Conservation (phyloP, 2,888 invertebrate genomes). For the Danaus chrysippus region DNA sequence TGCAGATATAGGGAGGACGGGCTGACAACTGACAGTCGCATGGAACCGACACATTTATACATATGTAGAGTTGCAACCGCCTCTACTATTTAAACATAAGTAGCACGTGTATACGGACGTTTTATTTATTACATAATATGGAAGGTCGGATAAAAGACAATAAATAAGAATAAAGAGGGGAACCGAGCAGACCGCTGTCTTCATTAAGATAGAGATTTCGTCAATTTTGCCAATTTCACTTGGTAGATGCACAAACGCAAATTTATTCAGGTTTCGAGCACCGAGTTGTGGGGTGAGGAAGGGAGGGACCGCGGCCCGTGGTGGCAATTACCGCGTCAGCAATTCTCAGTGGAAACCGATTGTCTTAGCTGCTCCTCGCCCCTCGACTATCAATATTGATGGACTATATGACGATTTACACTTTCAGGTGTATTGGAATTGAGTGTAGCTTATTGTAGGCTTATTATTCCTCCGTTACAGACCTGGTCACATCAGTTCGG, state of each 20-base stretch:
- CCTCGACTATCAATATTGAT: conserved; percentile 6
- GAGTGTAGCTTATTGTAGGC: background rate
- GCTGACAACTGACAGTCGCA: too few relatives aligned
- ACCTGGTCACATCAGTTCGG: too few relatives aligned
- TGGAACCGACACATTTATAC: conserved; percentile 26
- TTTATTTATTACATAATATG: too few relatives aligned
- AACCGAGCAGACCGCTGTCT: background rate
- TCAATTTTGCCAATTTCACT: conserved; percentile 12
- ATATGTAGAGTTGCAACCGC: conserved; percentile 12
- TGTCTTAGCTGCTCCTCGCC: conserved; percentile 19
- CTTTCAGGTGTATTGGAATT: background rate
- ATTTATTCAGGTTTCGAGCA: conserved; percentile 16
- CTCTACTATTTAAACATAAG: background rate
- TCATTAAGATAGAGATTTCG: conserved; percentile 10
- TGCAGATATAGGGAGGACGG: too few relatives aligned
- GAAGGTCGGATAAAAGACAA: background rate
- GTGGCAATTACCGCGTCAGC: conserved; percentile 28
- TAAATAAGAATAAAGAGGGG: background rate
- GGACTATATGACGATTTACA: background rate
- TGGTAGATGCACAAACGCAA: conserved; percentile 8
- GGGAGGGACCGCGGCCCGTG: conserved; percentile 10
- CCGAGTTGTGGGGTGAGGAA: conserved; percentile 2
- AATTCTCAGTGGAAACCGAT: conserved; percentile 18
- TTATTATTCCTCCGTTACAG: background rate
- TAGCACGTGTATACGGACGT: too few relatives aligned